Evolutionary conservation across 2,113 vertebrate genomes (phyloP).

Genomic region (Xiphophorus couchianus): DNA sequence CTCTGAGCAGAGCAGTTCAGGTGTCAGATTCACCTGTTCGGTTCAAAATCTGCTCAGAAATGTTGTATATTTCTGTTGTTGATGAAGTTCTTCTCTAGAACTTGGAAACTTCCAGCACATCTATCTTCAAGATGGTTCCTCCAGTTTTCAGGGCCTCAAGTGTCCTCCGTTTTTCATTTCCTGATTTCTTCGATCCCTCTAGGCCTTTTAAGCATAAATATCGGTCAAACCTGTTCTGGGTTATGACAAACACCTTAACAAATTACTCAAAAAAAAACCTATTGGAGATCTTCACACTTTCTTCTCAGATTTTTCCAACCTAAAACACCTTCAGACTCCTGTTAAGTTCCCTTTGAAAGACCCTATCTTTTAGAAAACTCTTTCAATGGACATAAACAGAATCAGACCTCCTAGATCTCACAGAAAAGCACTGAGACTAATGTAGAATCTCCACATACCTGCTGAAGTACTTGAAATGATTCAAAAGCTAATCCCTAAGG

Average conservation of each 20-base stretch:
- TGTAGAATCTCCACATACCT: background rate
- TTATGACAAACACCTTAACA: background rate
- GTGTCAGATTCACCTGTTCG: background rate
- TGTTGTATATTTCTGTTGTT: background rate
- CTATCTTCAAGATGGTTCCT: background rate
- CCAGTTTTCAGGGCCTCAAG: background rate
- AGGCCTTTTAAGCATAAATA: background rate
- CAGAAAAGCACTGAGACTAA: background rate
- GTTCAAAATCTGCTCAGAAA: background rate
- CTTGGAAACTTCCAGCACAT: background rate
- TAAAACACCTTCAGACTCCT: background rate
- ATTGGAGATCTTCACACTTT: background rate
- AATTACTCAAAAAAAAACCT: background rate
- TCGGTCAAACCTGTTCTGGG: background rate
- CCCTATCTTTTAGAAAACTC: no score
- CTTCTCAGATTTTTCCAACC: background rate
- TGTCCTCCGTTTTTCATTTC: background rate
- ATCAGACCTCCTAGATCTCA: background rate
- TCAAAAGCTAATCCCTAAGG: background rate
- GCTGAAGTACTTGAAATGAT: background rate
- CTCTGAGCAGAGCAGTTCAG: background rate
- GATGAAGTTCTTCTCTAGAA: background rate
- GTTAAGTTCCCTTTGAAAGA: background rate
- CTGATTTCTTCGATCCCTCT: background rate
- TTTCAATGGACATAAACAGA: background rate